These are phyloP conservation scores for Peromyscus melanophrys DNA, from an alignment of 2,797 vertebrate species.

Conservation along the genomic window DNA sequence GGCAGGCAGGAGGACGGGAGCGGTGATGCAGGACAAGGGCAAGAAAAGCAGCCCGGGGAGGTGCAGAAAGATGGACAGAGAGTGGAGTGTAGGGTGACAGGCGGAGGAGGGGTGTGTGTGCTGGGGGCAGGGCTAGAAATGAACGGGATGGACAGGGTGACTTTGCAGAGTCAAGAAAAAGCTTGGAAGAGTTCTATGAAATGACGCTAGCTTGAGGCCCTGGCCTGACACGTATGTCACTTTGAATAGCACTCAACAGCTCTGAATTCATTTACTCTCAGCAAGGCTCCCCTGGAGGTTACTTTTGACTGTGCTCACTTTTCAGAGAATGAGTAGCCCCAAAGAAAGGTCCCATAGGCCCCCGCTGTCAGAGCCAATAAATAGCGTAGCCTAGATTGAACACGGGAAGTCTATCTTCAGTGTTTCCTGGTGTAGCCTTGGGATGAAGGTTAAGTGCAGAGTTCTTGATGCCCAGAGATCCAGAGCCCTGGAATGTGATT, in stretches of 20 bases:
- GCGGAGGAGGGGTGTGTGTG: rapidly evolving
- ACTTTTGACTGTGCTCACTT: background rate
- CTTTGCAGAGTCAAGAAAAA: background rate
- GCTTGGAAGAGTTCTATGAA: background rate
- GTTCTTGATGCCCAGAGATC: background rate
- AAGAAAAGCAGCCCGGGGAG: background rate
- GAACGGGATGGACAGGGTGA: background rate
- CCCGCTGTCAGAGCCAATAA: background rate
- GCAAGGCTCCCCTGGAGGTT: background rate
- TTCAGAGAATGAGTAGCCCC: background rate
- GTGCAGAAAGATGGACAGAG: background rate
- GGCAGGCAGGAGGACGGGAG: background rate
- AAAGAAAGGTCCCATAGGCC: background rate
- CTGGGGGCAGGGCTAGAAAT: background rate
- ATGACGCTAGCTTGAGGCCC: background rate
- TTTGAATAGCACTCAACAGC: background rate
- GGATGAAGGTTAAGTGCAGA: background rate
- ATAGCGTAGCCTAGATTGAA: background rate
- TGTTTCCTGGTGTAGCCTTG: background rate
- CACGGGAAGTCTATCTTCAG: background rate
- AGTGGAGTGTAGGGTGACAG: background rate
- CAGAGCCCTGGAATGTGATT: background rate
- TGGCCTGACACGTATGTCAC: background rate
- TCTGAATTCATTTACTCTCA: background rate
- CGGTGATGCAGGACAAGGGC: background rate